A percentile compares a stretch with the other conserved stretches of the same genome.
phyloP scores from a whole-genome alignment of 1,140 invertebrate species.

The Probaryconus sp. region DNA sequence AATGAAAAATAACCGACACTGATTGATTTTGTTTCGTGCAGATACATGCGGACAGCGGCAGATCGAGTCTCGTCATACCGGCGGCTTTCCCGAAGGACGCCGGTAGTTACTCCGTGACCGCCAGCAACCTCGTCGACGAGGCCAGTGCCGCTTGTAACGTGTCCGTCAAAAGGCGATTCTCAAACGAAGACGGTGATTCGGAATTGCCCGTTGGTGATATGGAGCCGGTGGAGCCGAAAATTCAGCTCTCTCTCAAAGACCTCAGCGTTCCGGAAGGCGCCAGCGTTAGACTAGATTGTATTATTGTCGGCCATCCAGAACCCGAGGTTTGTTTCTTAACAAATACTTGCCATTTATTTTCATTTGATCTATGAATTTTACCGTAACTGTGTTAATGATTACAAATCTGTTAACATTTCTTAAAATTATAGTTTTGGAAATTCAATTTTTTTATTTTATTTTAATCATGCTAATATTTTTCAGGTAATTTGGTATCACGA shows the following conservation, averaged over 20 bases:
- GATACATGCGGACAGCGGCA: slow-evolving; percentile 81
- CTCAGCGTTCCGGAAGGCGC: slow-evolving; percentile 84
- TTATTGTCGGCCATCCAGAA: slow-evolving; percentile 90
- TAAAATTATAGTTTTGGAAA: slow-evolving; percentile 9
- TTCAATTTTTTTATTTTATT: slow-evolving; percentile 9
- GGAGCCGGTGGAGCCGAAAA: slow-evolving; percentile 84
- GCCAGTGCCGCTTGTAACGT: slow-evolving; percentile 82
- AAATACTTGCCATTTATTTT: no score
- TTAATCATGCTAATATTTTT: slow-evolving; percentile 31
- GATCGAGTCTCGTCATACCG: slow-evolving; percentile 82
- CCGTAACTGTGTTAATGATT: no score
- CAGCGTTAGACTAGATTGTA: slow-evolving; percentile 85
- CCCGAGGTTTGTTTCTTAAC: slow-evolving; percentile 81
- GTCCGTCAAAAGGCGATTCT: slow-evolving; percentile 84
- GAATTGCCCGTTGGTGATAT: slow-evolving; percentile 83
- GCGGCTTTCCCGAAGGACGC: slow-evolving; percentile 85
- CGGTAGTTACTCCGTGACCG: slow-evolving; percentile 83
- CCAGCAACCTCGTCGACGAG: slow-evolving; percentile 83
- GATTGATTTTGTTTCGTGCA: slow-evolving; percentile 71
- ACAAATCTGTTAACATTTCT: no score
- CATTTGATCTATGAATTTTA: no score
- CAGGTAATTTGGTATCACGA: slow-evolving; percentile 93
- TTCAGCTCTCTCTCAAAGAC: slow-evolving; percentile 86
- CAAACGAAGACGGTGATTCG: slow-evolving; percentile 84
- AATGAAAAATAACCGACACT: slow-evolving; percentile 48